Evolutionary conservation across 2,888 invertebrate species (phyloP), one percentile per base, ranked within the genome.

Genomic region (Mayetiola destructor): DNA sequence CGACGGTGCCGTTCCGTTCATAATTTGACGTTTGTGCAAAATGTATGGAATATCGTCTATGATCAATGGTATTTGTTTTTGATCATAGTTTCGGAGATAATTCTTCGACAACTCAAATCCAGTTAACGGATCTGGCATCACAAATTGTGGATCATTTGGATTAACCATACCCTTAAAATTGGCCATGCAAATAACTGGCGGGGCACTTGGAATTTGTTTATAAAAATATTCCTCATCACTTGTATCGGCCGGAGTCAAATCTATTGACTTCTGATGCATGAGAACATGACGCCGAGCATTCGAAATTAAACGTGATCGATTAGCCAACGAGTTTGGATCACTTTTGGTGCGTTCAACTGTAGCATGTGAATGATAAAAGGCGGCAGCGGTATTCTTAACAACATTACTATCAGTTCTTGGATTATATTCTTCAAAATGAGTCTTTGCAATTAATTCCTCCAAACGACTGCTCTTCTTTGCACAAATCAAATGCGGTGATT

Each of bases 181-280:
- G 2, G 30, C 18, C 42, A 82, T 81, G 58, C 87, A 84, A 18
- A 85, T 77, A 0, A 85, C 77, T 0, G 82, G 84, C 21, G 84
- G 84, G 66, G 84, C 84, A 0, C 80, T 80, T 1, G 73, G 73
- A 63, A 86, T 84, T 72, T 85, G 84, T 60, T 82, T 80, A 65
- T 84, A 84, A 20, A 84, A 79, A 64, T 84, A 84, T 68, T 88
- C 88, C 67, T 88, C 88, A 65, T 88, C 88, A 59, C 88, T 87
- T 0, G 88, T 88, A 69, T 88, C 88, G 0, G 87, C 87, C 4
- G 88, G 88, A 1, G 88, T 88, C 29, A 88, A 71, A 66, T 88
- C 88, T 59, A 88, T 88, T 0, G 88, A 88, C 66, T 88, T 88
- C 65, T 88, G 88, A 70, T 88, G 88, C 82, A 85, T 88, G 23